Base-by-base conservation (phyloP, 2,797 vertebrate species). In the Enteromius unitaeniatus region DNA sequence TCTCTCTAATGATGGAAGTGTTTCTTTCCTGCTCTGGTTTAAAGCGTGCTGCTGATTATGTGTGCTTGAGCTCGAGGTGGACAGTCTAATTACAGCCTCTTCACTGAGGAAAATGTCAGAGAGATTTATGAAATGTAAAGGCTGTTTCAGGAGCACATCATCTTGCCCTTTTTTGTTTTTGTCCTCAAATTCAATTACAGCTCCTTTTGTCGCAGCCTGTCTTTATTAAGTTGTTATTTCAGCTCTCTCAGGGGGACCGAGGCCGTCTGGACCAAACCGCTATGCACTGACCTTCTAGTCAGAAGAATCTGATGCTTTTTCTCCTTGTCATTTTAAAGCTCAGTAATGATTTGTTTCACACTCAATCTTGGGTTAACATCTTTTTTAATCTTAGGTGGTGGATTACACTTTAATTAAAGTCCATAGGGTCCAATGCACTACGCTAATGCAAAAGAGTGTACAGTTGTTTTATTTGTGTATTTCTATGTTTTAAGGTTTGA, bases 91-190 rank as follows among this genome's bases (percentile, higher is more conserved):
- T 79, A 86, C 55, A 31, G 77, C 73, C 53, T 83, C 34, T 15
- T 67, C 77, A 60, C 64, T 31, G 75, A 81, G 83, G 81, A 83
- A 87, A 88, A 86, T 86, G 85, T 86, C 85, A 87, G 72, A 28
- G 68, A 85, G 82, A 85, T 89, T 85, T 84, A 87, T 85, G 83
- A 87, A 78, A 75, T 70, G 77, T 78, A 65, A 78, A 86, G 55
- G 55, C 76, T 70, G 83, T 73, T 82, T 82, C 70, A 17, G 23
- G 84, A 76, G 64, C 78, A 49, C 80, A 70, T 68, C 79, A 68
- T 84, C 80, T 74, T 72, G 68, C 69, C 78, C 23, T 37, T 78
- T 82, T 73, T 81, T 84, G 81, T 81, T 87, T 83, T 89, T 67
- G 83, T 70, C 67, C 77, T 72, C 73, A 86, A 64, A 53, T 89